Base-by-base conservation (phyloP, 1,140 invertebrate species). In the Archivesica marissinica region DNA sequence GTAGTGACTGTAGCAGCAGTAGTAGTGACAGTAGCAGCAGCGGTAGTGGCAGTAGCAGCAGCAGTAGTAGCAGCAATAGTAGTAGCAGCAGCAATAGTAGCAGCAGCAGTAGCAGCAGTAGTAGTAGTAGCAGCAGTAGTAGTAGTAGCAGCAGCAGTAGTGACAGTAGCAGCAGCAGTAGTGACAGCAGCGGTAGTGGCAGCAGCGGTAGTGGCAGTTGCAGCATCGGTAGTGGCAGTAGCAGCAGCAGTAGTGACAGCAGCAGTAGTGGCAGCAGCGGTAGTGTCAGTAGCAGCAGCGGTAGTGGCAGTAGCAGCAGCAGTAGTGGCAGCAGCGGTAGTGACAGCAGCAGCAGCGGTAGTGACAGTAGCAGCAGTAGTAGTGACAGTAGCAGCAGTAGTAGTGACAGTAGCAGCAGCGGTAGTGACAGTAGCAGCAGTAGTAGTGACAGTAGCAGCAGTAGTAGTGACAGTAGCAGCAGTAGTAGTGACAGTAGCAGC, bases 21-120 rank as follows among this genome's bases (percentile, higher is more conserved):
- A 64, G 59, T 15, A 64, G 59, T 64, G 28, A 25, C 28, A 13
- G 59, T 64, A 13, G 59, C 28, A 30, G 59, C 25, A 30, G 28
- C 25, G 28, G 59, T 64, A 30, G 59, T 64, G 25, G 59, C 25
- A 64, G 59, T 25, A 30, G 59, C 28, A 30, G 59, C 28, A 50
- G 47, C n/a, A 64, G 28, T 64, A 30, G 59, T 64, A n/a, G 59
- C 17, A 64, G 59, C 28, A n/a, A 11, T 30, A 64, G 59, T 64
- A 30, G 28, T 64, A n/a, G 59, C 28, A n/a, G 28, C 25, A n/a
- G 59, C 25, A 30, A 25, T 64, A 30, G 59, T 64, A 30, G 59
- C 28, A 30, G 59, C 28, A 64, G 59, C 25, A 64, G 28, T 64
- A 30, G 59, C 28, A 64, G 59, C 11, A 64, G 59, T 64, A 64